phyloP scores from a whole-genome alignment of 92 coral and sea anemone genomes.

The Muricea muricata region DNA sequence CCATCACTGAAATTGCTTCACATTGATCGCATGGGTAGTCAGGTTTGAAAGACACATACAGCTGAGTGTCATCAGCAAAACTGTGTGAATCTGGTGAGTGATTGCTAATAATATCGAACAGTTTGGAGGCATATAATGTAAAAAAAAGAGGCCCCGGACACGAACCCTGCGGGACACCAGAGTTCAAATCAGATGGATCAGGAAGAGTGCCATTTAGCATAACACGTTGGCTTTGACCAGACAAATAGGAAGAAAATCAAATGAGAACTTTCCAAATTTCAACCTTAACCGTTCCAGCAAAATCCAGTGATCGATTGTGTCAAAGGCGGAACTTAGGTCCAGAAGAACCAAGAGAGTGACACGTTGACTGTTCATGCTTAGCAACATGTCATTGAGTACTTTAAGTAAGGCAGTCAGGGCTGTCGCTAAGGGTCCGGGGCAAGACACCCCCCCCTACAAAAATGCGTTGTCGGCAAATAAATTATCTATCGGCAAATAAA shows the following conservation, averaged over 20 bases:
- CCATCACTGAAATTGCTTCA: conserved; percentile 2
- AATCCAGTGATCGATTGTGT: not conserved
- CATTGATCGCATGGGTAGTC: conserved; percentile 5
- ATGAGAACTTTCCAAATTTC: not conserved
- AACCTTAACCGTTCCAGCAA: not conserved
- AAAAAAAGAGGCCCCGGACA: not conserved
- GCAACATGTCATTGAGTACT: too few species aligned
- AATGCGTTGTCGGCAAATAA: too few species aligned
- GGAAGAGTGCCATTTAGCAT: not conserved
- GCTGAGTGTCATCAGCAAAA: conserved; percentile 25
- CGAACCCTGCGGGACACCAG: not conserved
- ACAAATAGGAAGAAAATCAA: not conserved
- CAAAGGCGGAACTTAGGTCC: not conserved
- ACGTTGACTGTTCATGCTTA: too few species aligned
- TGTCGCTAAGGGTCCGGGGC: too few species aligned
- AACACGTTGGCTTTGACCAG: not conserved
- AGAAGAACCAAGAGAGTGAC: not conserved
- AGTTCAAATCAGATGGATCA: too few species aligned
- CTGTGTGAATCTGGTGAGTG: conserved; percentile 25
- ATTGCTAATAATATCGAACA: conserved; percentile 25
- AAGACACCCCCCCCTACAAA: too few species aligned
- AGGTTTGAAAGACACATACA: conserved; percentile 4
- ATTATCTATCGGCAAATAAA: too few species aligned
- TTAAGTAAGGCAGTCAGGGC: too few species aligned
- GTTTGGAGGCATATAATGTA: conserved; percentile 18